Conservation (phyloP, 2,888 invertebrate genomes). For the Apotomis turbidana region DNA sequence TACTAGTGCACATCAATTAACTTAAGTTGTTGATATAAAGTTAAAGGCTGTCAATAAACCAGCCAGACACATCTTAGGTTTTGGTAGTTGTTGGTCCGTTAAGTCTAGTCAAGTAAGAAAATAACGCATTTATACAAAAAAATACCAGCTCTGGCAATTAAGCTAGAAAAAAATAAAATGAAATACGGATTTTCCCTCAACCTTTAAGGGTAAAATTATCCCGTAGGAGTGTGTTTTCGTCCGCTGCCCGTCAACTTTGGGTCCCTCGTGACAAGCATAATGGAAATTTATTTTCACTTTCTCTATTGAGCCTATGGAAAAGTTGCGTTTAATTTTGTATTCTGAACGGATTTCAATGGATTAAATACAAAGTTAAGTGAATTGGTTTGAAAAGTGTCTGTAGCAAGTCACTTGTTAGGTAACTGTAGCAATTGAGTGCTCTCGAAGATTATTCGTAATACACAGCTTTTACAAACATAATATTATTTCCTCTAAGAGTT, state of each 20-base stretch:
- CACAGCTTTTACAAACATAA: too few relatives aligned
- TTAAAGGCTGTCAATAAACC: too few relatives aligned
- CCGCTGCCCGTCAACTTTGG: constrained; percentile 48
- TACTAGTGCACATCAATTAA: too few relatives aligned
- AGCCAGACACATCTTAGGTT: too few relatives aligned
- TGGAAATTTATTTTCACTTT: constrained; percentile 60
- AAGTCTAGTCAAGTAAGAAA: too few relatives aligned
- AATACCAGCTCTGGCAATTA: not conserved
- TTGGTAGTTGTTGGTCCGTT: too few relatives aligned
- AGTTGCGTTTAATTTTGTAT: constrained; percentile 19
- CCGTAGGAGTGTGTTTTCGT: constrained; percentile 45
- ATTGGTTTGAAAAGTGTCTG: not conserved
- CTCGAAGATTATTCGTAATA: not conserved
- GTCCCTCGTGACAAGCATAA: constrained; percentile 56
- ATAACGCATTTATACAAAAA: too few relatives aligned
- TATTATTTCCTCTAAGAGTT: too few relatives aligned
- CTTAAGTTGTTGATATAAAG: too few relatives aligned
- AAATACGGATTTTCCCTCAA: constrained; percentile 7
- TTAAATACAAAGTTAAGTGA: not conserved
- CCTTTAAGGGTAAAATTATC: constrained; percentile 44
- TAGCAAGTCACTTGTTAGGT: not conserved
- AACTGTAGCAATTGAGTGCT: not conserved
- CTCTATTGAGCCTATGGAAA: constrained; percentile 11
- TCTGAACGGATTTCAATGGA: constrained; percentile 15
- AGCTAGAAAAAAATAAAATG: constrained; percentile 1